These are phyloP conservation scores for Streptopelia turtur DNA, from an alignment of 2,797 vertebrate genomes.

Conservation along the genomic window DNA sequence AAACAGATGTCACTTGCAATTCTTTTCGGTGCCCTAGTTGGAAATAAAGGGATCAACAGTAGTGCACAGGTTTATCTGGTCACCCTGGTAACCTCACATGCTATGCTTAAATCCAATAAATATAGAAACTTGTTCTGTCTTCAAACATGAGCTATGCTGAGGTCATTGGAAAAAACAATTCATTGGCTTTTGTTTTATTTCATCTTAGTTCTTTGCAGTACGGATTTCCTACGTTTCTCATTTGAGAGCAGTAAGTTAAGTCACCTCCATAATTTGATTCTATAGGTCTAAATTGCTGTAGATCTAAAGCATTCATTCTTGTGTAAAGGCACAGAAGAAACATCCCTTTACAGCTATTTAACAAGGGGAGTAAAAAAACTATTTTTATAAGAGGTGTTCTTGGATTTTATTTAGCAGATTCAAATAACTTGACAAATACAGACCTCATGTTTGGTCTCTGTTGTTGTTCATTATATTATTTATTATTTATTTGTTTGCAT, in stretches of 20 bases:
- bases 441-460: not conserved
- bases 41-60: constrained; percentile 22
- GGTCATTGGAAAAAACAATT: not conserved
- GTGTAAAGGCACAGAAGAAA: not conserved
- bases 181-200: not conserved
- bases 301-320: not conserved
- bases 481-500: constrained; percentile 45
- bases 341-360: constrained; percentile 11
- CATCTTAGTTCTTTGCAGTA: not conserved
- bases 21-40: not conserved
- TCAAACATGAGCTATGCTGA: not conserved
- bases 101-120: not conserved
- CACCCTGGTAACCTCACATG: constrained; percentile 10
- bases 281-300: not conserved
- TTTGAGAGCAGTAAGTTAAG: not conserved
- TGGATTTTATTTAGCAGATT: constrained; percentile 39
- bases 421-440: constrained; percentile 11
- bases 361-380: not conserved
- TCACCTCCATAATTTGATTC: not conserved
- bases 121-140: not conserved
- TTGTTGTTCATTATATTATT: constrained; percentile 18
- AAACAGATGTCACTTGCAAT: constrained; percentile 5
- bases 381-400: not conserved
- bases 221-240: not conserved
- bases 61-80: constrained; percentile 25